Evolutionary conservation across 2,888 invertebrate species (phyloP).

Genomic region (Amorpha juglandis): DNA sequence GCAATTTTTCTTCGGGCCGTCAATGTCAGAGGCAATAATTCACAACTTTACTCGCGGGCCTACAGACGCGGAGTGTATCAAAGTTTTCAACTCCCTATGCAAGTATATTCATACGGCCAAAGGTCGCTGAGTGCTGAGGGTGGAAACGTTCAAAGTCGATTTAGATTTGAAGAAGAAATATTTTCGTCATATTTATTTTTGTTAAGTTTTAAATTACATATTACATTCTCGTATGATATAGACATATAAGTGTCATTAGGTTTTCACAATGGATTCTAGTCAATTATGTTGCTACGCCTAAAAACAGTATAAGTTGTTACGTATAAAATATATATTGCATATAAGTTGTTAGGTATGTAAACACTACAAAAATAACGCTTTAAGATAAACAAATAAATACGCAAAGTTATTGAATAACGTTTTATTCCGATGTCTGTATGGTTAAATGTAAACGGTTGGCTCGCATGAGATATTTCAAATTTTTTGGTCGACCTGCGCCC

Average conservation of each 20-base stretch:
- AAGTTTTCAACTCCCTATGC: slow-evolving; percentile 35
- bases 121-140: slow-evolving; percentile 9
- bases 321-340: not conserved
- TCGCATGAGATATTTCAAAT: slow-evolving; percentile 76
- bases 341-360: not conserved
- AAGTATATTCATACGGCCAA: slow-evolving; percentile 21
- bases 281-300: no score
- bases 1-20: slow-evolving; percentile 71
- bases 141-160: slow-evolving; percentile 6
- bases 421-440: slow-evolving; percentile 40
- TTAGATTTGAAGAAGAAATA: not conserved
- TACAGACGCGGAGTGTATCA: slow-evolving; percentile 39
- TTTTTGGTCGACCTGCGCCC: slow-evolving; percentile 71
- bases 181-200: not conserved
- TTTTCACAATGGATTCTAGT: no score
- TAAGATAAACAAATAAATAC: slow-evolving; percentile 1
- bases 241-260: no score
- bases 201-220: not conserved
- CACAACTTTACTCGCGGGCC: slow-evolving; percentile 54
- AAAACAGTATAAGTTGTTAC: no score
- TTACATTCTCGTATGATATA: no score
- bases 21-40: slow-evolving; percentile 73
- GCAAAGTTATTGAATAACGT: slow-evolving; percentile 23
- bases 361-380: not conserved
- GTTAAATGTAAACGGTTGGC: slow-evolving; percentile 55